Base-by-base conservation (phyloP, 2,888 invertebrate species). In the Xylophagus ater region DNA sequence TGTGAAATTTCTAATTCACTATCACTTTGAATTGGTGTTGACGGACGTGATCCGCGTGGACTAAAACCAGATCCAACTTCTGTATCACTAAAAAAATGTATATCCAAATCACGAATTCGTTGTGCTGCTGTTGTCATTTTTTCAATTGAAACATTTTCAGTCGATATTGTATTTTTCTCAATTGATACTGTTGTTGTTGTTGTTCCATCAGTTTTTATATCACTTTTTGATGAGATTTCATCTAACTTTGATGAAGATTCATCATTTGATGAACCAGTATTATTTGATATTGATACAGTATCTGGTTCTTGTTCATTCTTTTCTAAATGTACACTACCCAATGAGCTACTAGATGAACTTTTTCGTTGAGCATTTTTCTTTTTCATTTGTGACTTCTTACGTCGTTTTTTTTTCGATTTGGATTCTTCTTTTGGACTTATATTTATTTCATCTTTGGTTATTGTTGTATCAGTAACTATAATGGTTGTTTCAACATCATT, bases 41-140 rank as follows among this genome's bases (percentile, higher is more conserved):
- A 78, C 25, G 83, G 78, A 43, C 89, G 74, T 23, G 82, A 81
- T 44, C 72, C 68, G 23, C 56, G 59, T 37, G 50, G 48, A 42
- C 58, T 55, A 23, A 51, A 60, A 13, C 71, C 65, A 2, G 75
- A 75, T n/a, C 81, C 81, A 34, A 87, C 69, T 68, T 94, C 93
- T 0, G 87, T 85, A 58, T 94, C 94, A 58, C 93, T 93, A 66
- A 87, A 93, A 69, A 92, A 92, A 59, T 90, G 84, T 50, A 82
- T 77, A 58, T 83, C 82, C 8, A 75, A 71, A 54, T 78, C 77
- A 23, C 69, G 66, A 19, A 60, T 53, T 25, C 58, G 56, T 12
- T 60, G 59, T 38, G 62, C 54, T 15, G 63, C 54, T 24, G 70
- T 68, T 28, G 66, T 52, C 3, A 56, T 47, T 25, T 55, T 49